phyloP scores from a whole-genome alignment of 2,888 invertebrate genomes.

The Alsophila aescularia region DNA sequence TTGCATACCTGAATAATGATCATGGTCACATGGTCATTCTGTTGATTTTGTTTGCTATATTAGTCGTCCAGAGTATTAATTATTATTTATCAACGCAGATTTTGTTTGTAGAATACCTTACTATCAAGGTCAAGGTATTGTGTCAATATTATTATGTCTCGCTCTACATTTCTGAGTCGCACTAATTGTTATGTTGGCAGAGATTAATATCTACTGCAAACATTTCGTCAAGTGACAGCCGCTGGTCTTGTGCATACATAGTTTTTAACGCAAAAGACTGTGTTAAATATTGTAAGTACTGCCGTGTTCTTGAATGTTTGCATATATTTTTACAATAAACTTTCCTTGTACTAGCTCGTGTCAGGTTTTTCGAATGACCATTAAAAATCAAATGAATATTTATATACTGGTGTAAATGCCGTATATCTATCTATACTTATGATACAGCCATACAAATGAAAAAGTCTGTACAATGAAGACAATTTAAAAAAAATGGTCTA shows the following conservation, averaged over 20 bases:
- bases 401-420: background rate
- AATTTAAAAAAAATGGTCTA: too few species aligned
- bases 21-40: conserved; percentile 57
- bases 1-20: conserved; percentile 66
- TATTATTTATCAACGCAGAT: conserved; percentile 48
- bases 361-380: background rate
- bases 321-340: background rate
- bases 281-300: background rate
- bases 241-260: background rate
- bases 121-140: conserved; percentile 39
- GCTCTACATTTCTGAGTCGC: conserved; percentile 17
- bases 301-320: background rate
- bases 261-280: too few species aligned
- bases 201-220: conserved; percentile 12
- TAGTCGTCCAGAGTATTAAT: conserved; percentile 44
- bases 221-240: conserved; percentile 6
- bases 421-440: too few species aligned
- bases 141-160: conserved; percentile 22
- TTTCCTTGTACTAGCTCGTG: background rate
- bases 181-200: conserved; percentile 18
- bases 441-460: too few species aligned
- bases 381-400: background rate
- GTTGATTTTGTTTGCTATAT: conserved; percentile 50
- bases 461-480: too few species aligned
- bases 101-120: conserved; percentile 35